Evolutionary conservation across 2,113 vertebrate genomes (phyloP).

Genomic region (Gambusia holbrooki): DNA sequence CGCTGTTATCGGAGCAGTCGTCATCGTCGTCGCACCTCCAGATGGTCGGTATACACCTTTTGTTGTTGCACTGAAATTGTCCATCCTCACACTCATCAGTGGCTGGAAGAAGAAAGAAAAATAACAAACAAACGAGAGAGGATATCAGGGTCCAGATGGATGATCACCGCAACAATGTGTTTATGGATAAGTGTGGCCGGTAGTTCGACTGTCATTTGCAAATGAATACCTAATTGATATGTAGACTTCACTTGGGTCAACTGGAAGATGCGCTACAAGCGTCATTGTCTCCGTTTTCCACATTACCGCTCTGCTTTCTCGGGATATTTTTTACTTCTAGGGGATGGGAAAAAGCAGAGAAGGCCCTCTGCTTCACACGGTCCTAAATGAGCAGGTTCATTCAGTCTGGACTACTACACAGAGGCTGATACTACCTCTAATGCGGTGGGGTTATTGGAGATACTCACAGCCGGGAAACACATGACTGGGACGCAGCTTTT

Average conservation of each 20-base stretch:
- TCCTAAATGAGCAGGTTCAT: slow-evolving; percentile 21
- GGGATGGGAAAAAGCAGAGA: not conserved
- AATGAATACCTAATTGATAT: slow-evolving; percentile 77
- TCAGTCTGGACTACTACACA: slow-evolving; percentile 13
- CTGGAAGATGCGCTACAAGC: slow-evolving; percentile 50
- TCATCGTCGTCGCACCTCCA: slow-evolving; percentile 98
- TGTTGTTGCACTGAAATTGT: slow-evolving; percentile 95
- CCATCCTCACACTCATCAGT: slow-evolving; percentile 88
- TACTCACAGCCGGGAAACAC: slow-evolving; percentile 49
- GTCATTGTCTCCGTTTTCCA: slow-evolving; percentile 30
- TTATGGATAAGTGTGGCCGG: slow-evolving; percentile 17
- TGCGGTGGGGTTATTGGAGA: slow-evolving; percentile 58
- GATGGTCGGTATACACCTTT: slow-evolving; percentile 91
- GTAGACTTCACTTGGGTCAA: slow-evolving; percentile 69
- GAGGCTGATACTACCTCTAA: slow-evolving; percentile 16
- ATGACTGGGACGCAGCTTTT: slow-evolving; percentile 34
- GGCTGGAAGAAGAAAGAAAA: slow-evolving; percentile 54
- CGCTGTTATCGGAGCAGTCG: slow-evolving; percentile 96
- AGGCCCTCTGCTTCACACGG: slow-evolving; percentile 19
- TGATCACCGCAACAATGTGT: slow-evolving; percentile 22
- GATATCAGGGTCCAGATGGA: slow-evolving; percentile 43
- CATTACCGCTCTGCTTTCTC: slow-evolving; percentile 19
- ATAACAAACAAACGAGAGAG: not conserved
- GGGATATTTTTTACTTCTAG: slow-evolving; percentile 7
- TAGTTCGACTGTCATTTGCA: slow-evolving; percentile 70